Percentiles rank a stretch among this genome's conserved stretches.
These are phyloP conservation scores for Rotaria sp. DNA, from an alignment of 2,888 invertebrate species.

Conservation along the genomic window DNA sequence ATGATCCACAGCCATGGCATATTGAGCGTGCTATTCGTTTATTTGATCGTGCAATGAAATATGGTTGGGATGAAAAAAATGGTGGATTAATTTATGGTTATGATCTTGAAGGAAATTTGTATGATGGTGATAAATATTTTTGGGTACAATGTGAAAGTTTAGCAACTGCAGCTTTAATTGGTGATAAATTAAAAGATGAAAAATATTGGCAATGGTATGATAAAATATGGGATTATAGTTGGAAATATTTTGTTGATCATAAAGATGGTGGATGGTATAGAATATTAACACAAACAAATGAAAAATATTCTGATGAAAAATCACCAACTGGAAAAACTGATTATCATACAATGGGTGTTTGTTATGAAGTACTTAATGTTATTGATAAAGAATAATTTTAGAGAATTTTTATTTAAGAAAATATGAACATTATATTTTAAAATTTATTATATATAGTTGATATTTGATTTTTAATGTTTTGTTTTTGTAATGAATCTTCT, in stretches of 20 bases:
- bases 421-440: no score
- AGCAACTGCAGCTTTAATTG: constrained; percentile 5
- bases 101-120: neutral
- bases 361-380: constrained; percentile 4
- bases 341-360: constrained; percentile 30
- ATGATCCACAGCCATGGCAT: neutral
- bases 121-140: constrained; percentile 19
- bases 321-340: constrained; percentile 26
- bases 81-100: constrained; percentile 14
- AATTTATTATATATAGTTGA: no score
- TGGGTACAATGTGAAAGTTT: constrained; percentile 27
- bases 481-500: no score
- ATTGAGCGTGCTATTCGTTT: neutral
- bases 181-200: neutral
- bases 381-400: neutral
- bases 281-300: neutral
- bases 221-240: constrained; percentile 22
- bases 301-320: constrained; percentile 1
- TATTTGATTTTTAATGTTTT: no score
- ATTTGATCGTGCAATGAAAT: constrained; percentile 30
- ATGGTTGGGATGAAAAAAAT: neutral
- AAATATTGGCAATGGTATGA: constrained; percentile 29
- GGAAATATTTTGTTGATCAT: constrained; percentile 28
- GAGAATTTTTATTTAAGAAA: no score
- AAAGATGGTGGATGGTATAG: constrained; percentile 14